Percentiles rank a stretch among this genome's conserved stretches.
phyloP scores from a whole-genome alignment of 2,113 vertebrate genomes.

The Hemiscyllium ocellatum region DNA sequence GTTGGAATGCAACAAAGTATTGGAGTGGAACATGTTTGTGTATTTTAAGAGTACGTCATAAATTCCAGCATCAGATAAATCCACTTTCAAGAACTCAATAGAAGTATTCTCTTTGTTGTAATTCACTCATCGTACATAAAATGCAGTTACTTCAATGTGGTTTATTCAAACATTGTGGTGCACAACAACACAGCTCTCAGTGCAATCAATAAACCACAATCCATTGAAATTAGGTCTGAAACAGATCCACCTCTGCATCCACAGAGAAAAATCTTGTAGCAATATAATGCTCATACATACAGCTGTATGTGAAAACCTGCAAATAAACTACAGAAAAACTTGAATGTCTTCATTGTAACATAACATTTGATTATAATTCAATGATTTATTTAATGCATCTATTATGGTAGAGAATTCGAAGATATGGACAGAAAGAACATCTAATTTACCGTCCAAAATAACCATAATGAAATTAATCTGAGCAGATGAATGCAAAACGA shows the following conservation, averaged over 20 bases:
- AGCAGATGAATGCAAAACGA: no score
- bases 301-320: neutral
- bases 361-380: no score
- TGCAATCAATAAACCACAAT: neutral
- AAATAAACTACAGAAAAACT: neutral
- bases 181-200: rapidly evolving
- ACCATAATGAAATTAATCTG: no score
- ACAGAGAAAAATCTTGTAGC: neutral
- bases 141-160: neutral
- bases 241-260: neutral
- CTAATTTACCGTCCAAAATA: no score
- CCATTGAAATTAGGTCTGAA: neutral
- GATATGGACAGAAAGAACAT: no score
- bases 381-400: neutral
- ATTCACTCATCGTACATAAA: neutral
- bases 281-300: neutral
- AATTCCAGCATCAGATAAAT: neutral
- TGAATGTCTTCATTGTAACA: neutral
- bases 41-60: neutral
- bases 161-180: neutral
- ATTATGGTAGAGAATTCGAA: no score
- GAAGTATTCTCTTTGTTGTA: neutral
- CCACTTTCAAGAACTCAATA: neutral
- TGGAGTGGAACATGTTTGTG: rapidly evolving
- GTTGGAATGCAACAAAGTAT: neutral